Evolutionary conservation across 1,140 invertebrate genomes (phyloP).

Genomic region (Leucophenga varia): DNA sequence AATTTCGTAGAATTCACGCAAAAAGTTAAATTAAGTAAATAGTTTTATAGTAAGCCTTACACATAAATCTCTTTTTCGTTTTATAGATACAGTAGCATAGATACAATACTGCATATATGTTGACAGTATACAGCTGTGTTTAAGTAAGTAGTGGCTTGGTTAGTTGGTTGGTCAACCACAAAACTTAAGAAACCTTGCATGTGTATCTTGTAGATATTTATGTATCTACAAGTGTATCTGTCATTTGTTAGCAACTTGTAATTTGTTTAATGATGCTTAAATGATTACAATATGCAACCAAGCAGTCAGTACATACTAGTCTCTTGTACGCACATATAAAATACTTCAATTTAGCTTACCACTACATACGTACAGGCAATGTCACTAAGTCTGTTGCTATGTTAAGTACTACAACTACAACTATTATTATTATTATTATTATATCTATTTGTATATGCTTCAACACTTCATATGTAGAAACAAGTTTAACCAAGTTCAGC

Average conservation of each 20-base stretch:
- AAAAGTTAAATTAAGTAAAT: too few relatives aligned
- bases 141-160: too few relatives aligned
- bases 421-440: too few relatives aligned
- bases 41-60: background rate
- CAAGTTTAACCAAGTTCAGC: constrained; percentile 29
- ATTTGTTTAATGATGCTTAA: constrained; percentile 28
- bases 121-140: constrained; percentile 3
- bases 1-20: too few relatives aligned
- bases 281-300: constrained; percentile 32
- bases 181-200: background rate
- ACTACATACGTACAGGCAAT: too few relatives aligned
- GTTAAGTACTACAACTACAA: too few relatives aligned
- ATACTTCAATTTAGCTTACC: too few relatives aligned
- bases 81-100: too few relatives aligned
- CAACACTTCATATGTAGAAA: constrained; percentile 1
- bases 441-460: too few relatives aligned
- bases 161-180: constrained; percentile 2
- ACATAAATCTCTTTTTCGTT: constrained; percentile 18
- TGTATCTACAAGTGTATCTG: constrained; percentile 9
- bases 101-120: too few relatives aligned
- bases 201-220: constrained; percentile 19
- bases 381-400: too few relatives aligned
- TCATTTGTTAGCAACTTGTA: constrained; percentile 24
- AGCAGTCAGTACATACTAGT: background rate
- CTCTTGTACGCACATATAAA: too few relatives aligned